Percentiles rank a stretch among this genome's conserved stretches.
Evolutionary conservation across 2,113 vertebrate genomes (phyloP).

Genomic region (Tragelaphus scriptus): DNA sequence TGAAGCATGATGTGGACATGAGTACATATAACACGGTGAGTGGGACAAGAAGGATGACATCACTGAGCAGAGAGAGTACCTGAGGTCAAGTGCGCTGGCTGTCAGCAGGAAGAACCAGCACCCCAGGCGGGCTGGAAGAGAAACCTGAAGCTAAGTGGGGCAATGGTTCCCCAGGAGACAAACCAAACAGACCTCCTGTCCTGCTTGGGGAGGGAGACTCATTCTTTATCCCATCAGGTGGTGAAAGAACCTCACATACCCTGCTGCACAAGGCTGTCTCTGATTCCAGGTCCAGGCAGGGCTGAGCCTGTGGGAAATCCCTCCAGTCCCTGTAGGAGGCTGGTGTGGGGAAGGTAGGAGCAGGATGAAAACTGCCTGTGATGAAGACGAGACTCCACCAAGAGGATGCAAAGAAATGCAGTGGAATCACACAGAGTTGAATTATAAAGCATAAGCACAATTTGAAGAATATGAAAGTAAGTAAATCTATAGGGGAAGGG

Average conservation of each 20-base stretch:
- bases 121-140: not conserved
- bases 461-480: not conserved
- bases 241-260: not conserved
- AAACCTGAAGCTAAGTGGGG: accelerated
- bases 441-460: not conserved
- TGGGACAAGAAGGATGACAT: no score
- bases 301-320: not conserved
- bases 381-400: not conserved
- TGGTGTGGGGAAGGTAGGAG: accelerated
- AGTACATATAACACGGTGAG: accelerated
- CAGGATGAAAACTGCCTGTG: not conserved
- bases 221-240: accelerated
- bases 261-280: accelerated
- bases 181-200: not conserved
- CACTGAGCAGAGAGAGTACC: accelerated
- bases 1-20: accelerated
- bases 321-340: accelerated
- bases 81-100: accelerated
- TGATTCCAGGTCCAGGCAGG: accelerated
- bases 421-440: not conserved
- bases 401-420: not conserved
- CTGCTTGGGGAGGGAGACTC: not conserved
- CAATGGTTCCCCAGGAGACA: accelerated
- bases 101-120: not conserved
- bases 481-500: not conserved